Evolutionary conservation across 2,797 vertebrate genomes (phyloP).

Genomic region (Gymnoscopelus microlampas): DNA sequence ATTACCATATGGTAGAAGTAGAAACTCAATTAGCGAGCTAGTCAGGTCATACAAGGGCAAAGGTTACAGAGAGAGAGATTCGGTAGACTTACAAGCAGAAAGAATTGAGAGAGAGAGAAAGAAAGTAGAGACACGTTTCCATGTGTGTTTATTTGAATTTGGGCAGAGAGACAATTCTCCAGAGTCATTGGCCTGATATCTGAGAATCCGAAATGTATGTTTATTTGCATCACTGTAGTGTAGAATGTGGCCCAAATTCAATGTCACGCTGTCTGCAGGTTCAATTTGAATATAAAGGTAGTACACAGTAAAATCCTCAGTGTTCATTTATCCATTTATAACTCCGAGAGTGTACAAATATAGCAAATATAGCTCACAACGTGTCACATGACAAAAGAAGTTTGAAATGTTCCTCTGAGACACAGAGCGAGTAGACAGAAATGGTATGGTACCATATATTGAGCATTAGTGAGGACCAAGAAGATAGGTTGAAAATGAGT

Average conservation of each 20-base stretch:
- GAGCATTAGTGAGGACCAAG: too few species aligned
- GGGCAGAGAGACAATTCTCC: background rate
- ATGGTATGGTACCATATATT: too few species aligned
- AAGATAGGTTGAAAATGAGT: too few species aligned
- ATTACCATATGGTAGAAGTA: conserved; percentile 76
- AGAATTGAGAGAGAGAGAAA: conserved; percentile 26
- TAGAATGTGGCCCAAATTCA: conserved; percentile 5
- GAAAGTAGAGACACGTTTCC: conserved; percentile 10
- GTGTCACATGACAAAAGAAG: too few species aligned
- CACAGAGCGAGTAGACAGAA: too few species aligned
- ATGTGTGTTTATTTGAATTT: conserved; percentile 25
- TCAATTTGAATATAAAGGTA: background rate
- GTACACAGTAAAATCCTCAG: too few species aligned
- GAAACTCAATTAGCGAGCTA: conserved; percentile 71
- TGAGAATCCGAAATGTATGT: conserved; percentile 12
- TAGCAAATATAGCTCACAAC: too few species aligned
- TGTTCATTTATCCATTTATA: too few species aligned
- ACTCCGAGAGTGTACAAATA: too few species aligned
- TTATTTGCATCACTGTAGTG: conserved; percentile 15
- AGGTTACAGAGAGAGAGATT: conserved; percentile 34
- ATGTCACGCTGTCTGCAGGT: conserved; percentile 8
- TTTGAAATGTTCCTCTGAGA: too few species aligned
- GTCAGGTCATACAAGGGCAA: conserved; percentile 62
- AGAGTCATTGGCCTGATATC: background rate
- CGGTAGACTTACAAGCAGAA: conserved; percentile 29